Evolutionary conservation across 1,140 invertebrate species (phyloP).

Genomic region (Chlorops oryzae): DNA sequence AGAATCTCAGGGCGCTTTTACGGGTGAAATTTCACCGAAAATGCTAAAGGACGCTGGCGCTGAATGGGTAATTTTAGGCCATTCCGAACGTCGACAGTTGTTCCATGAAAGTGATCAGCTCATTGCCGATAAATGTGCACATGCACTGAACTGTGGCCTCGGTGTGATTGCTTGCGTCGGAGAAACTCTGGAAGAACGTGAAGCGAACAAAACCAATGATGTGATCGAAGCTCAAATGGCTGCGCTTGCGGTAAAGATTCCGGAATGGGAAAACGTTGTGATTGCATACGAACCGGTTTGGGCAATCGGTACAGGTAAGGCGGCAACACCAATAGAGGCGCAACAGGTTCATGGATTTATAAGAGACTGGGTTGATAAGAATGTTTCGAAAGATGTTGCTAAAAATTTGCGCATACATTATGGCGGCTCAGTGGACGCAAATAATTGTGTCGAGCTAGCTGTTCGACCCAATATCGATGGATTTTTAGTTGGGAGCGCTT

Average conservation of each 20-base stretch:
- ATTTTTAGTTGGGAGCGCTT: conserved; percentile 25
- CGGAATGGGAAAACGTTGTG: conserved; percentile 29
- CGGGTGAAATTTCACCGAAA: conserved; percentile 6
- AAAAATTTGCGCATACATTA: conserved; percentile 20
- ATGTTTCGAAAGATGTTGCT: conserved; percentile 4
- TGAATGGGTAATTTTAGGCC: conserved; percentile 7
- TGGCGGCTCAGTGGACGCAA: conserved; percentile 25
- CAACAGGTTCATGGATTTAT: conserved; percentile 21
- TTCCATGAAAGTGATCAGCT: conserved; percentile 7
- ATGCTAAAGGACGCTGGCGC: conserved; percentile 9
- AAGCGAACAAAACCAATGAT: not conserved
- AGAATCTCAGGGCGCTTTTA: conserved; percentile 6
- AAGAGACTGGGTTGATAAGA: not conserved
- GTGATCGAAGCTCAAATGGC: not conserved
- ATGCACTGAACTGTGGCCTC: conserved; percentile 3
- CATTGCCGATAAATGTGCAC: conserved; percentile 3
- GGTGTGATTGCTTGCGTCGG: conserved; percentile 12
- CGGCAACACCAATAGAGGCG: conserved; percentile 52
- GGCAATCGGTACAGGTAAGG: conserved; percentile 57
- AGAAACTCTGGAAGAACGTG: conserved; percentile 11
- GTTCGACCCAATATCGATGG: conserved; percentile 23
- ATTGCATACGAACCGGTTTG: conserved; percentile 59
- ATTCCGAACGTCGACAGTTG: conserved; percentile 10
- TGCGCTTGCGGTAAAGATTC: not conserved
- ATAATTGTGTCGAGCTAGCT: conserved; percentile 19